Conservation (phyloP, 2,113 vertebrate species). For the Dipodomys merriami region DNA sequence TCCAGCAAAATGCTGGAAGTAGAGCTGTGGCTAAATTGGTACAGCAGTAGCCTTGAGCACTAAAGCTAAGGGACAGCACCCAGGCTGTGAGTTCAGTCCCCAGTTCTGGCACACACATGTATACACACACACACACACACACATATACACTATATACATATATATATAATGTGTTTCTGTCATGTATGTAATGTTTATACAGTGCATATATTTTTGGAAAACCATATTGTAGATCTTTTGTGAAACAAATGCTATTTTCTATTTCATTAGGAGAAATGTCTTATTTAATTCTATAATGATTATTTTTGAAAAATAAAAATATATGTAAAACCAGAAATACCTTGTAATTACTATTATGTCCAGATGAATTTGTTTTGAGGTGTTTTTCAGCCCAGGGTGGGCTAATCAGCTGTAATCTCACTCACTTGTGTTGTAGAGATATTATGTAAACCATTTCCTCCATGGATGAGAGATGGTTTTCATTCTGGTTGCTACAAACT, state of each 20-base stretch:
- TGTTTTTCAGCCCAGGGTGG: background rate
- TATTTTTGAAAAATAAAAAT: constrained; percentile 56
- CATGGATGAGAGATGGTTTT: constrained; percentile 53
- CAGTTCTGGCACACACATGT: too few relatives aligned
- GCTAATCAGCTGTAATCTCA: background rate
- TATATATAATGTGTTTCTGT: background rate
- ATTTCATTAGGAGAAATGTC: constrained; percentile 17
- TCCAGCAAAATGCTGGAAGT: too few relatives aligned
- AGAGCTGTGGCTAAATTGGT: too few relatives aligned
- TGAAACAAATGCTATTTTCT: constrained; percentile 55
- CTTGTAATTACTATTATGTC: constrained; percentile 47
- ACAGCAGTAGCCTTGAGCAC: too few relatives aligned
- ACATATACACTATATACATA: too few relatives aligned
- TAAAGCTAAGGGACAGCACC: too few relatives aligned
- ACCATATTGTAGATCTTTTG: constrained; percentile 46
- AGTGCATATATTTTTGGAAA: constrained; percentile 53
- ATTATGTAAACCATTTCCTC: background rate
- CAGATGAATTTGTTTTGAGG: constrained; percentile 22
- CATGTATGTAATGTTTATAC: background rate
- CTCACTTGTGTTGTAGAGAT: background rate
- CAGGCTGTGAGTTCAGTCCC: too few relatives aligned
- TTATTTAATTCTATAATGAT: constrained; percentile 55
- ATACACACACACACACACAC: too few relatives aligned
- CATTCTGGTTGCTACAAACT: background rate
- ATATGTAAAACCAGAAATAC: background rate